Conservation (phyloP, 1,140 invertebrate species). For the Nebria ingens region DNA sequence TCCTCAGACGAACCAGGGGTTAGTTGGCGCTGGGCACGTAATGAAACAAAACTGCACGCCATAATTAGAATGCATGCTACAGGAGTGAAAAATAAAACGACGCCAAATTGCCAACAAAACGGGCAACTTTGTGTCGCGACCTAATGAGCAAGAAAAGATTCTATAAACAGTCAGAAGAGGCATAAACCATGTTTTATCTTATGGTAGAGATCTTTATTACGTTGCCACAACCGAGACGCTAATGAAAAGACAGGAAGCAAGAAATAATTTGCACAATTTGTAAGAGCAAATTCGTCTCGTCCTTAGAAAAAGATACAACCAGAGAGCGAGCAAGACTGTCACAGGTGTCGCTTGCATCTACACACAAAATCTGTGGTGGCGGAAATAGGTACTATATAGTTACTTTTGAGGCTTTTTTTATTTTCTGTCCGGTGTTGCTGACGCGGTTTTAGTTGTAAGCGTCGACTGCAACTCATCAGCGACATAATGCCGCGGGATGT, state of each 20-base stretch:
- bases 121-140: background rate
- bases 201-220: background rate
- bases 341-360: background rate
- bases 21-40: too few species aligned
- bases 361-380: too few species aligned
- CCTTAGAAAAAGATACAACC: background rate
- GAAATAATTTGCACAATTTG: constrained; percentile 6
- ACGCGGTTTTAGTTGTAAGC: background rate
- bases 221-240: background rate
- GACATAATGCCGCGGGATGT: constrained; percentile 1
- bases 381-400: background rate
- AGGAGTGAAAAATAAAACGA: background rate
- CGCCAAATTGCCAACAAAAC: background rate
- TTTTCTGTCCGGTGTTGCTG: background rate
- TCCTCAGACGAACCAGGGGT: too few species aligned
- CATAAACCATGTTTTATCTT: background rate
- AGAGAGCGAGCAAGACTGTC: background rate
- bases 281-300: constrained; percentile 4
- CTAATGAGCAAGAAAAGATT: constrained; percentile 7
- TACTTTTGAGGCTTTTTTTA: background rate
- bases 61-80: background rate
- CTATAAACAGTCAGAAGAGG: background rate
- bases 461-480: background rate
- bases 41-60: background rate
- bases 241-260: constrained; percentile 2